These are phyloP conservation scores for Drosophila nigrodunni DNA, from an alignment of 1,140 invertebrate genomes.

Conservation along the genomic window DNA sequence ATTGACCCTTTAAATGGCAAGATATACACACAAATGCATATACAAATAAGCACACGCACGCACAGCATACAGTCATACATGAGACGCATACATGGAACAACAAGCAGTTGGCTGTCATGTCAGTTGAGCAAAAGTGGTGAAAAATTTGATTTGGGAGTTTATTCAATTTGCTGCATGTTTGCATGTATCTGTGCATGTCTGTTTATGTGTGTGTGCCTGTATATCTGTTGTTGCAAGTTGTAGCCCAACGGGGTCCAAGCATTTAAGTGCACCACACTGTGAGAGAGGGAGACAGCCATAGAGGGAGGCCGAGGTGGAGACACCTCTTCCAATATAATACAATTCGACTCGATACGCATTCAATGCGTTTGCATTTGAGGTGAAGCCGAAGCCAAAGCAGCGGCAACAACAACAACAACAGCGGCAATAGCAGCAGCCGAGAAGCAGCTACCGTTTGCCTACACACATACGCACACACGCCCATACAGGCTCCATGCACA, in stretches of 20 bases:
- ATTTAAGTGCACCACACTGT: slow-evolving; percentile 61
- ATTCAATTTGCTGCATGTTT: slow-evolving; percentile 76
- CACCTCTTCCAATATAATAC: slow-evolving; percentile 72
- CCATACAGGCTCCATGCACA: slow-evolving; percentile 5
- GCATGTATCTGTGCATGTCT: slow-evolving; percentile 3
- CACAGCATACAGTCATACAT: not conserved
- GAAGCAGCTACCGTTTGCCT: slow-evolving; percentile 60
- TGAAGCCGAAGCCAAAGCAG: slow-evolving; percentile 29
- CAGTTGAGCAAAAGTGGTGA: slow-evolving; percentile 71
- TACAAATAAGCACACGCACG: not conserved
- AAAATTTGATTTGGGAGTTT: slow-evolving; percentile 82
- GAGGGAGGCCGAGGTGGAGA: not conserved
- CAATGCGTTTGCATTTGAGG: slow-evolving; percentile 73
- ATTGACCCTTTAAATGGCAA: slow-evolving; percentile 79
- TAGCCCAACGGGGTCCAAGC: slow-evolving; percentile 27
- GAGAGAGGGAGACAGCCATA: slow-evolving; percentile 19
- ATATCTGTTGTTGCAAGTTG: slow-evolving; percentile 22
- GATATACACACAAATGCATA: slow-evolving; percentile 45
- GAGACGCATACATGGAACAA: not conserved
- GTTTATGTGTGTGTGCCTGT: not conserved
- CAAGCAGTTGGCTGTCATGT: slow-evolving; percentile 45
- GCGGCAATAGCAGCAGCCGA: no score
- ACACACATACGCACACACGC: slow-evolving; percentile 13
- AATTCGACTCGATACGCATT: slow-evolving; percentile 79
- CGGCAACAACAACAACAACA: not conserved